Base-by-base conservation (phyloP, 2,888 invertebrate genomes). In the Ceratothoa steindachneri region DNA sequence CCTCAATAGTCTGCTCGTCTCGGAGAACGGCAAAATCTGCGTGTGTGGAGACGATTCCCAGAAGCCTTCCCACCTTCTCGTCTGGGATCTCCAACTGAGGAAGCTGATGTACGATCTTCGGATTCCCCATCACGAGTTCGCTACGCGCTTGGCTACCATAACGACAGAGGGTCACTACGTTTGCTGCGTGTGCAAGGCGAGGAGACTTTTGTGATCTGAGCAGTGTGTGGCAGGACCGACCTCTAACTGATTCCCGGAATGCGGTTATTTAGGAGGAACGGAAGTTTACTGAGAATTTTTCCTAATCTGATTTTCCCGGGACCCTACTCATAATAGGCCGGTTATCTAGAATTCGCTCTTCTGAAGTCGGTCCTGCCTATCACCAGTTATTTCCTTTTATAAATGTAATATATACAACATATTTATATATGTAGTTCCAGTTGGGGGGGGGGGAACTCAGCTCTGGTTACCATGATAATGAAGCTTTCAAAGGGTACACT, bases 1-100 rank as follows among this genome's bases (percentile, higher is more conserved):
- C 85, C 88, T 94, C 12, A 93, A 94, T 85, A 93, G 93, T 3
- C 85, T 94, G 81, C 88, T 94, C 75, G 93, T 93, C 72, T 93
- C 93, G 69, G 93, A 92, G 69, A 93, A 95, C 85, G 94, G 94
- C 83, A 89, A 92, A 83, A 89, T 93, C 70, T 87, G 93, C 78
- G 93, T 94, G 1, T 94, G 94, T 83, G 94, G 94, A 5, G 94
- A 95, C 84, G 94, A 94, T 86, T 93, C 93, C 0, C 93, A 94
- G 85, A 94, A 93, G 84, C 94, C 94, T 22, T 94, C 93, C 84
- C 93, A 93, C 0, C 85, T 95, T 80, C 88, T 95, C 64, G 94
- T 95, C 41, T 95, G 94, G 94, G 93, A 93, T 82, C 86, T 95
- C 80, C 88, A 91, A 53, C 92, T 92, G 24, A 88, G 92, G 72